These are phyloP conservation scores for Euzetes globulus DNA, from an alignment of 2,888 invertebrate species.

Conservation along the genomic window DNA sequence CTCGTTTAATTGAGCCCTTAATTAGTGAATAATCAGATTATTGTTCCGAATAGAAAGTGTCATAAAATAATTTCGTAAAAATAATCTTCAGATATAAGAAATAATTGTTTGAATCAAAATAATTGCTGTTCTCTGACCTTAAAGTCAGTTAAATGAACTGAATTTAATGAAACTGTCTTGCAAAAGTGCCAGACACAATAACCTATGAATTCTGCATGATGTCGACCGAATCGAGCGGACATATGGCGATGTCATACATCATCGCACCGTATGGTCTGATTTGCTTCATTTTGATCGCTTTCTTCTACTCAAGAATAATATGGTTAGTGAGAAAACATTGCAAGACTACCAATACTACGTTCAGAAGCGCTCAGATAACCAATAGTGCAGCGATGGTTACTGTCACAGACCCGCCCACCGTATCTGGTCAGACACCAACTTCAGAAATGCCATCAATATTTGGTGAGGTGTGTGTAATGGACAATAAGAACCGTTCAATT, in stretches of 20 bases:
- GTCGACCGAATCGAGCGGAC: not conserved
- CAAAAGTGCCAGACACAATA: conserved; percentile 29
- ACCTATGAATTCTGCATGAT: conserved; percentile 31
- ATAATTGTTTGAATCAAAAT: not conserved
- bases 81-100: too few species aligned
- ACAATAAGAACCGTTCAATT: conserved; percentile 30
- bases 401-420: not conserved
- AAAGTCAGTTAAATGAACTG: too few species aligned
- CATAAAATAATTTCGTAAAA: too few species aligned
- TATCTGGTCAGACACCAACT: not conserved
- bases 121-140: not conserved
- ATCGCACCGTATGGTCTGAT: conserved; percentile 33
- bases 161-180: too few species aligned
- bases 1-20: too few species aligned
- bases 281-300: conserved; percentile 31
- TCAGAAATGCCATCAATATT: conserved; percentile 30
- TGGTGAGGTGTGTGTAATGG: conserved; percentile 34
- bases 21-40: too few species aligned
- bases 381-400: not conserved
- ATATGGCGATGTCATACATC: conserved; percentile 28
- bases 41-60: too few species aligned
- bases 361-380: not conserved
- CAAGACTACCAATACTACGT: conserved; percentile 28
- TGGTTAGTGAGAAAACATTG: conserved; percentile 32
- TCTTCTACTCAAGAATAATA: conserved; percentile 31